These are phyloP conservation scores for Amblyopsis hoosieri DNA, from an alignment of 2,797 vertebrate genomes.

Conservation along the genomic window DNA sequence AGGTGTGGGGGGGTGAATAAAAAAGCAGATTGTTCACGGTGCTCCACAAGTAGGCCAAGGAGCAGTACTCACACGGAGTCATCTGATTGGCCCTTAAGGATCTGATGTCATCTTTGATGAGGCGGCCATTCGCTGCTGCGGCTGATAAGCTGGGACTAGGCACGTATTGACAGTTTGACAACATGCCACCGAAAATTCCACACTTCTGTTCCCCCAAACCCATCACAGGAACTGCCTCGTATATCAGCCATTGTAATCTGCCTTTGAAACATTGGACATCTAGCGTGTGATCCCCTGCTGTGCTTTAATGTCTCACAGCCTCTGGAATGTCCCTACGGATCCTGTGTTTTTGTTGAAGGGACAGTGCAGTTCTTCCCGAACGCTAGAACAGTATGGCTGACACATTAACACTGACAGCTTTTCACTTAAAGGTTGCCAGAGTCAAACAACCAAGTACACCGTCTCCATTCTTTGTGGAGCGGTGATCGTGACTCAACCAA, in stretches of 20 bases:
- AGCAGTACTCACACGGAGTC: slow-evolving; percentile 19
- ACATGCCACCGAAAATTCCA: slow-evolving; percentile 7
- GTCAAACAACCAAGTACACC: too few relatives aligned
- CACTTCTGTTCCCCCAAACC: too few relatives aligned
- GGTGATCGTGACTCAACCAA: too few relatives aligned
- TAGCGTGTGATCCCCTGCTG: slow-evolving; percentile 17
- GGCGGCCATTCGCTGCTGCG: slow-evolving; percentile 19
- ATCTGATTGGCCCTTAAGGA: slow-evolving; percentile 58
- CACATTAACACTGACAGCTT: too few relatives aligned
- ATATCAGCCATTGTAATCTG: slow-evolving; percentile 36
- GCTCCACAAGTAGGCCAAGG: slow-evolving; percentile 75
- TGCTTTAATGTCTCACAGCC: slow-evolving; percentile 33
- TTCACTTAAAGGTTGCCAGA: too few relatives aligned
- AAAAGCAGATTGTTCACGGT: slow-evolving; percentile 69
- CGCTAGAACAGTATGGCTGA: too few relatives aligned
- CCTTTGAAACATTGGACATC: slow-evolving; percentile 19
- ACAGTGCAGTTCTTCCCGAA: too few relatives aligned
- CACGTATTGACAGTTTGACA: slow-evolving; percentile 9
- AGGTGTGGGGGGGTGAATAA: slow-evolving; percentile 34
- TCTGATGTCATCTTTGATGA: slow-evolving; percentile 51
- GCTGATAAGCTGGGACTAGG: slow-evolving; percentile 30
- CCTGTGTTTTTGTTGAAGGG: too few relatives aligned
- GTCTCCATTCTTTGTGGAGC: too few relatives aligned
- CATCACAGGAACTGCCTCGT: slow-evolving; percentile 17
- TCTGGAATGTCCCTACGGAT: slow-evolving; percentile 6